Evolutionary conservation across 2,888 invertebrate species (phyloP), one percentile per base, ranked within the genome.

Genomic region (Plemyria rubiginata): DNA sequence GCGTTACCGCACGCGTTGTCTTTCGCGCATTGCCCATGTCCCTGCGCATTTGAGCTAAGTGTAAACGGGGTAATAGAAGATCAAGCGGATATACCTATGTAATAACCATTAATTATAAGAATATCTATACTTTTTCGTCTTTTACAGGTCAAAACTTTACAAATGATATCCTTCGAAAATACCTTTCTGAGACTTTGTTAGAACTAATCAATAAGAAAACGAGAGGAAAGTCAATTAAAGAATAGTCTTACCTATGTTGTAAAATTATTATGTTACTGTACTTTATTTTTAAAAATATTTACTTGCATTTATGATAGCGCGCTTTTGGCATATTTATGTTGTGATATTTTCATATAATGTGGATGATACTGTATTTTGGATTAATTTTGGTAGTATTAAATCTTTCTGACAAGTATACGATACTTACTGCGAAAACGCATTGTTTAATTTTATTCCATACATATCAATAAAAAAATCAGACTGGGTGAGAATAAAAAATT

Each of bases 341-440:
- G 85, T 88, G 82, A 87, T 90, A 87, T 90, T 89, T 85, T 87
- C 86, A 85, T 65, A 56, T 89, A 86, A 85, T 87, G 88, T 88
- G 85, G 86, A 85, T 89, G 84, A 87, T 85, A 79, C 85, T 88
- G 87, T 87, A 86, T 86, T 86, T 87, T 89, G 82, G 85, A 85
- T 85, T 82, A 82, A 87, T 85, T 92, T 89, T 85, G 81, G 71
- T 86, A 88, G 84, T 90, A 86, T 86, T 62, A 88, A 88, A 86
- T 88, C 87, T 91, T 90, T 90, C 87, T 79, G 86, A 88, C 80
- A 84, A 86, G 82, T 90, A 88, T 88, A 88, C 85, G 81, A 80
- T 85, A 77, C 81, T 83, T 83, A 83, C 81, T 82, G 84, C 79
- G 76, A 84, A 78, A 80, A 64, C 69, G 65, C 51, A 57, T 53